Evolutionary conservation across 2,113 vertebrate species (phyloP).

Genomic region (Terrapene triunguis): DNA sequence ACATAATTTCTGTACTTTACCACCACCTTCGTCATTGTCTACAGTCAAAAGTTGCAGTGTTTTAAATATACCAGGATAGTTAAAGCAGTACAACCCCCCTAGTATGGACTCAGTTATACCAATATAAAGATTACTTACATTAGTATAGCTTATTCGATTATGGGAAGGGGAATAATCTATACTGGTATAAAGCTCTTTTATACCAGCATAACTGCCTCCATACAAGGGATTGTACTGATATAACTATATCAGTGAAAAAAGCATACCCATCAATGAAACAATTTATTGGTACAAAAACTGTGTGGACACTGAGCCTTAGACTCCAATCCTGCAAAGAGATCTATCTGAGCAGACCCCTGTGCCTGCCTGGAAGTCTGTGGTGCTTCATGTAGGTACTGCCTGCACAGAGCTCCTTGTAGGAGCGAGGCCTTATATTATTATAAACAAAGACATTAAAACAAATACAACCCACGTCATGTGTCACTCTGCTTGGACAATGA

Average conservation of each 20-base stretch:
- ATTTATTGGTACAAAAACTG: neutral
- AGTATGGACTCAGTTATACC: neutral
- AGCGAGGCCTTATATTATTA: neutral
- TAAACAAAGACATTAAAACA: neutral
- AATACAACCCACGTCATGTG: neutral
- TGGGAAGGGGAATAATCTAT: neutral
- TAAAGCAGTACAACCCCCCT: neutral
- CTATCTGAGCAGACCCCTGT: neutral
- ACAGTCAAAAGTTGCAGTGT: neutral
- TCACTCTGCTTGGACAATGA: neutral
- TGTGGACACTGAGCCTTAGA: fast-evolving
- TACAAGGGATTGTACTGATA: neutral
- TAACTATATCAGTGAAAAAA: neutral
- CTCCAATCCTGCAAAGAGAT: neutral
- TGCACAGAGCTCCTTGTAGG: neutral
- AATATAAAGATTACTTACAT: neutral
- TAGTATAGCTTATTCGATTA: neutral
- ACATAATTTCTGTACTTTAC: neutral
- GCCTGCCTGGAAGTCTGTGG: neutral
- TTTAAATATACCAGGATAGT: neutral
- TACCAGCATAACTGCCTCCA: neutral
- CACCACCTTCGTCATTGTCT: neutral
- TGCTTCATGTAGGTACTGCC: fast-evolving
- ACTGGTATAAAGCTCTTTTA: neutral
- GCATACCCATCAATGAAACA: neutral